These are phyloP conservation scores for Notarius lentiginosus DNA, from an alignment of 2,113 vertebrate species.

Conservation along the genomic window DNA sequence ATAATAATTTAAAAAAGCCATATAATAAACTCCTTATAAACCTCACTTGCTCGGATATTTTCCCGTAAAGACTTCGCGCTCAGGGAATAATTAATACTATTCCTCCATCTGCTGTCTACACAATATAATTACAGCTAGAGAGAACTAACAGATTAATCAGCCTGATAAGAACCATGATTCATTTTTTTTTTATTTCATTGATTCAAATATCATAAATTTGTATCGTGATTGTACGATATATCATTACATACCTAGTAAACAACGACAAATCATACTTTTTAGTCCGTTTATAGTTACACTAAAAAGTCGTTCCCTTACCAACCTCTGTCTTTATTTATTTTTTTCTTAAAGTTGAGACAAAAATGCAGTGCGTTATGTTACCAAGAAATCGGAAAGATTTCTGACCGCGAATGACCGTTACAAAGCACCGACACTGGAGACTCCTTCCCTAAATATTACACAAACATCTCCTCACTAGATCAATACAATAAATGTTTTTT, in stretches of 20 bases:
- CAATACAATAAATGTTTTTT: not conserved
- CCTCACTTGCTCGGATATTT: no score
- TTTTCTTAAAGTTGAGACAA: not conserved
- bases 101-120: no score
- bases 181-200: no score
- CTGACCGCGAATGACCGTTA: not conserved
- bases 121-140: no score
- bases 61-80: no score
- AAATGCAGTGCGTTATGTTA: not conserved
- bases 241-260: not conserved
- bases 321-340: not conserved
- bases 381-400: not conserved
- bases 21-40: no score
- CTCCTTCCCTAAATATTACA: not conserved
- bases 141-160: no score
- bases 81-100: no score
- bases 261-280: not conserved
- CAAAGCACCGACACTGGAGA: not conserved
- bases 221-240: no score
- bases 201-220: no score
- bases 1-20: no score
- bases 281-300: not conserved
- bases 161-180: no score
- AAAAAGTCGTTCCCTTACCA: not conserved
- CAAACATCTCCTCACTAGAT: not conserved